A percentile compares a stretch with the other conserved stretches of the same genome.
phyloP scores from a whole-genome alignment of 2,888 invertebrate genomes.

The Drosophila mulleri region DNA sequence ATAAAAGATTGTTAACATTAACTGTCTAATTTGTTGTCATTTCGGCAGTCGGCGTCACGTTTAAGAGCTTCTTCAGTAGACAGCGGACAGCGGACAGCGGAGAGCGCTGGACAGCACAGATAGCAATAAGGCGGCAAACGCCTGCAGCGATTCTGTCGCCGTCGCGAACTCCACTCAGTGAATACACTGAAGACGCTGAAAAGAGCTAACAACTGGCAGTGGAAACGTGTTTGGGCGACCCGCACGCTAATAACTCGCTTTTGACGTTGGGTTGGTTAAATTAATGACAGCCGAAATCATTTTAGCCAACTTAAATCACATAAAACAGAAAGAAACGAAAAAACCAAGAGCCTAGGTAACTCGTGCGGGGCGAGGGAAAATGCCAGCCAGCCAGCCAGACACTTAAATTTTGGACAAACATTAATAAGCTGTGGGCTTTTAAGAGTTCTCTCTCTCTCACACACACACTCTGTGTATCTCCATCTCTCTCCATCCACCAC shows the following conservation, averaged over 20 bases:
- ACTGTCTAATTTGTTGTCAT: constrained; percentile 80
- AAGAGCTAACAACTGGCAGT: constrained; percentile 16
- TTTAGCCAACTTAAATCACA: constrained; percentile 75
- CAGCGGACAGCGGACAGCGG: constrained; percentile 21
- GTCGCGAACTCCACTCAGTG: constrained; percentile 15
- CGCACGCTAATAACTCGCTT: constrained; percentile 76
- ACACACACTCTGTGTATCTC: background rate
- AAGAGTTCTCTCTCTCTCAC: constrained; percentile 25
- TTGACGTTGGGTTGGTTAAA: constrained; percentile 66
- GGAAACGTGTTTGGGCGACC: constrained; percentile 71
- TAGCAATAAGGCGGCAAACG: constrained; percentile 51
- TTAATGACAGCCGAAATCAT: constrained; percentile 77
- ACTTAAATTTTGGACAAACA: constrained; percentile 78
- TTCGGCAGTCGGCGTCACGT: constrained; percentile 49
- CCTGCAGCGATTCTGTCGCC: constrained; percentile 61
- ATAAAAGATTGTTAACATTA: constrained; percentile 78
- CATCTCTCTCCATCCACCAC: background rate
- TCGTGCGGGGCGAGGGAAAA: constrained; percentile 26
- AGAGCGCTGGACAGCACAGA: background rate
- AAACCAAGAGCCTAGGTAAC: constrained; percentile 18
- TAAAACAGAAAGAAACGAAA: constrained; percentile 3
- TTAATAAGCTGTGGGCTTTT: constrained; percentile 75
- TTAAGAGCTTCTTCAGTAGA: constrained; percentile 71
- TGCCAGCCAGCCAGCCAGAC: constrained; percentile 40
- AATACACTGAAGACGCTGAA: background rate